These are phyloP conservation scores for Tangachromis dhanisi DNA, from an alignment of 2,113 vertebrate genomes.

Conservation along the genomic window DNA sequence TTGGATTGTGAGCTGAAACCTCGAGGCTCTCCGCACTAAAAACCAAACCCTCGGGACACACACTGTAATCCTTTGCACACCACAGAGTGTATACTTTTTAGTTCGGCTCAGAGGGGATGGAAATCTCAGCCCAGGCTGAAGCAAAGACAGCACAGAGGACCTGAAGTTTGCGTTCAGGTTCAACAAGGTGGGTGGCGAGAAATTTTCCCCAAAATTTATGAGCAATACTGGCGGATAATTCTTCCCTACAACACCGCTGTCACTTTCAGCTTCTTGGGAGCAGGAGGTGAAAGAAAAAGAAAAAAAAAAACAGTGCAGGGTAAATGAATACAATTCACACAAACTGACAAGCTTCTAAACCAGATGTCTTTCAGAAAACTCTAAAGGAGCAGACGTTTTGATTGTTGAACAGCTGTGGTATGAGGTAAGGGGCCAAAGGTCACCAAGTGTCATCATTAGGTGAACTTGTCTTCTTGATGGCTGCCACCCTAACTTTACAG, in stretches of 20 bases:
- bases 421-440: conserved; percentile 30
- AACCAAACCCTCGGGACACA: conserved; percentile 2
- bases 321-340: background rate
- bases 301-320: background rate
- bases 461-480: conserved; percentile 59
- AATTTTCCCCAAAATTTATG: background rate
- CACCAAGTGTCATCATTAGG: conserved; percentile 57
- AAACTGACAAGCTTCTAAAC: background rate
- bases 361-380: conserved; percentile 15
- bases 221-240: conserved; percentile 13
- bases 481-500: conserved; percentile 32
- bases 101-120: conserved; percentile 9
- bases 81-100: conserved; percentile 40
- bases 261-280: background rate
- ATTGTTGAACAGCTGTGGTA: conserved; percentile 33
- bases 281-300: background rate
- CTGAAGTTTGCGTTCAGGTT: conserved; percentile 29
- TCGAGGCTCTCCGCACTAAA: background rate
- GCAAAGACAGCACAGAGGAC: conserved; percentile 31
- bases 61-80: conserved; percentile 9
- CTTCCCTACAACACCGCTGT: background rate
- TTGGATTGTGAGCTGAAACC: background rate
- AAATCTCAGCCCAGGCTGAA: conserved; percentile 38
- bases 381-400: background rate
- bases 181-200: conserved; percentile 41